Evolutionary conservation across 2,888 invertebrate genomes (phyloP).

Genomic region (Acrocyrtus sp.): DNA sequence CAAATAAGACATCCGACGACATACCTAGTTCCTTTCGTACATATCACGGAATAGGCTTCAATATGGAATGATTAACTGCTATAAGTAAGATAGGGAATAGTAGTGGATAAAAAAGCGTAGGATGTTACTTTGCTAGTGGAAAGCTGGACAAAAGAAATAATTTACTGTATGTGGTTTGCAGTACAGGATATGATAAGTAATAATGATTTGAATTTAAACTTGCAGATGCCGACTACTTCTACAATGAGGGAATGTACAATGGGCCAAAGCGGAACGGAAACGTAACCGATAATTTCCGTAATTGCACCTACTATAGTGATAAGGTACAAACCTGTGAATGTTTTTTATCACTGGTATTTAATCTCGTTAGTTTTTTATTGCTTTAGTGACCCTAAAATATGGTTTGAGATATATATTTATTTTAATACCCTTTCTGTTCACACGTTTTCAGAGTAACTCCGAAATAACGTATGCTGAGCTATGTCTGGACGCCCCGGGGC

Average conservation of each 20-base stretch:
- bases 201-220: too few species aligned
- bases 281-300: constrained; percentile 63
- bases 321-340: constrained; percentile 53
- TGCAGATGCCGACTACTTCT: constrained; percentile 62
- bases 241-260: constrained; percentile 61
- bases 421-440: constrained; percentile 39
- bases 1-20: too few species aligned
- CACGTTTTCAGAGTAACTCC: constrained; percentile 65
- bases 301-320: constrained; percentile 64
- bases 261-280: constrained; percentile 64
- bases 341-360: too few species aligned
- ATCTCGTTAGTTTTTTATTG: background rate
- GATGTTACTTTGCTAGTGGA: background rate
- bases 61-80: too few species aligned
- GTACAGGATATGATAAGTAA: background rate
- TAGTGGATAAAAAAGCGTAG: too few species aligned
- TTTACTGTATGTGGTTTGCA: background rate
- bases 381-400: too few species aligned
- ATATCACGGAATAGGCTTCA: too few species aligned
- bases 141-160: background rate
- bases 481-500: constrained; percentile 69
- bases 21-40: too few species aligned
- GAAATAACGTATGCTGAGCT: constrained; percentile 75
- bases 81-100: too few species aligned
- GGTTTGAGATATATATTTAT: too few species aligned